Evolutionary conservation across 2,888 invertebrate genomes (phyloP).

Genomic region (Cephus runcator): DNA sequence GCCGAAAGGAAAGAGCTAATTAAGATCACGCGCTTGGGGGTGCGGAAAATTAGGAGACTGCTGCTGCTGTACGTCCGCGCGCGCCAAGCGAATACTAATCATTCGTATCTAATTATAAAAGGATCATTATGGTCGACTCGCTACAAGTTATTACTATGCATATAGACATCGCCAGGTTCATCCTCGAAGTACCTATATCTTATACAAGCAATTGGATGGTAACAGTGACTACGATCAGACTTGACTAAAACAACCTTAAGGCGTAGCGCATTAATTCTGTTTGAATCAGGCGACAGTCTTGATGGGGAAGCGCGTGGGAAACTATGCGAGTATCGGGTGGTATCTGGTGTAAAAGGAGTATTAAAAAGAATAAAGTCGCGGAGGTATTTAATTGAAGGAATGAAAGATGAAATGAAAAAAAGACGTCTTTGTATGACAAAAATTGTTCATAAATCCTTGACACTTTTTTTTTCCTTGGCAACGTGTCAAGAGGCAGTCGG

Average conservation of each 20-base stretch:
- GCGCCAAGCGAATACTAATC: slow-evolving; percentile 10
- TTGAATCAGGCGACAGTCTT: neutral
- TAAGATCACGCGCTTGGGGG: slow-evolving; percentile 14
- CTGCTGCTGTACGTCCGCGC: neutral
- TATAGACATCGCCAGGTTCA: neutral
- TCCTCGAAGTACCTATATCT: neutral
- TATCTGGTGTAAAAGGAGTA: neutral
- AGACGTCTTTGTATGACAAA: neutral
- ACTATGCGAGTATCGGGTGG: neutral
- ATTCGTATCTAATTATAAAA: neutral
- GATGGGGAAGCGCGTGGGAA: neutral
- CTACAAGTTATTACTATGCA: neutral
- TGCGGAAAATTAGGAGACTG: slow-evolving; percentile 16
- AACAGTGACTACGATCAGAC: neutral
- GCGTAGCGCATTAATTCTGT: neutral
- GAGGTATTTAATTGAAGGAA: neutral
- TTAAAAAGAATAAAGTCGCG: neutral
- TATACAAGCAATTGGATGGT: too few relatives aligned
- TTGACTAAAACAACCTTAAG: neutral
- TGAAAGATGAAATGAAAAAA: neutral
- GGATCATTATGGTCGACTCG: neutral
- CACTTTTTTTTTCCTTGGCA: neutral
- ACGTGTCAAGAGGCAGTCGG: neutral
- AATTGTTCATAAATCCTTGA: neutral
- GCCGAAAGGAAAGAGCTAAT: slow-evolving; percentile 9